phyloP scores from a whole-genome alignment of 2,888 invertebrate species.

The Augochlorella aurata region DNA sequence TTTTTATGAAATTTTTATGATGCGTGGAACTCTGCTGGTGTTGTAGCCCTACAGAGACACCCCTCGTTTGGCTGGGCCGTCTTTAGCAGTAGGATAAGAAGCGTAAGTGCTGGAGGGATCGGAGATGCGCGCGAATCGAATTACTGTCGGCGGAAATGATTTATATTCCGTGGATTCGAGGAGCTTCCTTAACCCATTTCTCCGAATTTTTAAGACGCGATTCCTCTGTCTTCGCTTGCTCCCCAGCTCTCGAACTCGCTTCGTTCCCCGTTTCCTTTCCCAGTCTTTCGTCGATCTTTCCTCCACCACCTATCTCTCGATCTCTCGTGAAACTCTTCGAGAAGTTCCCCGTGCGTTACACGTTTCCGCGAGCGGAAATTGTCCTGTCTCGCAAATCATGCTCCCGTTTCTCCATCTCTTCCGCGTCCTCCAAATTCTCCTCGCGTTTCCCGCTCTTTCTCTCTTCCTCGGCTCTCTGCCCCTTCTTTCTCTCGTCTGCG shows the following conservation, averaged over 20 bases:
- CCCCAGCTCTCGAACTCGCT: constrained; percentile 10
- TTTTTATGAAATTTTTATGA: constrained; percentile 49
- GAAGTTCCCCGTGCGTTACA: constrained; percentile 66
- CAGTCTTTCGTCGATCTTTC: constrained; percentile 32
- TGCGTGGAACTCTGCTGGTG: constrained; percentile 40
- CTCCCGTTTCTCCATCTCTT: constrained; percentile 36
- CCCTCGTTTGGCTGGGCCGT: constrained; percentile 44
- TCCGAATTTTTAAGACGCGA: constrained; percentile 64
- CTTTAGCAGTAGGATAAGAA: constrained; percentile 51
- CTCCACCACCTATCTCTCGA: constrained; percentile 28
- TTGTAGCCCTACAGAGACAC: neutral
- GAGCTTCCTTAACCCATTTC: constrained; percentile 74
- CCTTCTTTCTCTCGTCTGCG: neutral
- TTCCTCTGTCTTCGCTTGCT: constrained; percentile 35
- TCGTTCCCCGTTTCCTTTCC: constrained; percentile 7
- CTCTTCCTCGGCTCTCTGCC: neutral
- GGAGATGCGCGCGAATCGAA: constrained; percentile 69
- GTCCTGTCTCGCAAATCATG: constrained; percentile 73
- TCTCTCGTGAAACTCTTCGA: constrained; percentile 55
- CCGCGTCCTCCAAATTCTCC: neutral
- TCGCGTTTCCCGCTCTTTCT: neutral
- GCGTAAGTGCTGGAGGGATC: constrained; percentile 26
- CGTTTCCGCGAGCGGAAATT: constrained; percentile 71
- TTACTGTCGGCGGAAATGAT: constrained; percentile 71
- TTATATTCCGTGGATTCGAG: constrained; percentile 72